Percentiles rank a stretch among this genome's conserved stretches.
Evolutionary conservation across 2,113 vertebrate species (phyloP).

Genomic region (Apus apus): DNA sequence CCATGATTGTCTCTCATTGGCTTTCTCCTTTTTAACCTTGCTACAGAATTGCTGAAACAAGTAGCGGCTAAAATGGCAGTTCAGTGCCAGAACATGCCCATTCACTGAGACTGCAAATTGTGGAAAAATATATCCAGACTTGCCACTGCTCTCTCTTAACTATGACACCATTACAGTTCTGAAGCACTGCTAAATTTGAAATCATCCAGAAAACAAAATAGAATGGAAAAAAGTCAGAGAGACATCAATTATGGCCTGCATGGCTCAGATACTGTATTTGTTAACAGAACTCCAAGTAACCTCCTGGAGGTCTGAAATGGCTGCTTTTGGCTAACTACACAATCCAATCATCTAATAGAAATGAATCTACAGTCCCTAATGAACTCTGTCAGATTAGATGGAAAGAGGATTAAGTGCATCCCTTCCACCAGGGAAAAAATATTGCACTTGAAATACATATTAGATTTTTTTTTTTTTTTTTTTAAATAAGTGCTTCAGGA

Average conservation of each 20-base stretch:
- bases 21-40: background rate
- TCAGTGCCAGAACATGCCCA: background rate
- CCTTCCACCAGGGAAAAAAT: constrained; percentile 54
- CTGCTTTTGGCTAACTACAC: background rate
- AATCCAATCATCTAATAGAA: constrained; percentile 28
- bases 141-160: background rate
- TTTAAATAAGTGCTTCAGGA: constrained; percentile 40
- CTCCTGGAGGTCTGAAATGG: background rate
- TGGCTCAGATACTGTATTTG: background rate
- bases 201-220: background rate
- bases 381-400: constrained; percentile 47
- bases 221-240: background rate
- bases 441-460: constrained; percentile 4
- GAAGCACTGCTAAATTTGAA: background rate
- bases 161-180: background rate
- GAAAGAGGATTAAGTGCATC: constrained; percentile 34
- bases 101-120: background rate
- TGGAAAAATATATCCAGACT: background rate
- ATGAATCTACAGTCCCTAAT: constrained; percentile 38
- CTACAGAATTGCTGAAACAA: background rate
- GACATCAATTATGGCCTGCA: background rate
- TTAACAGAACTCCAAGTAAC: background rate
- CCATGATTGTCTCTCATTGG: background rate
- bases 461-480: constrained; percentile 1
- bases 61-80: background rate